These are phyloP conservation scores for Galerucella pusilla DNA, from an alignment of 2,888 invertebrate species.

Conservation along the genomic window DNA sequence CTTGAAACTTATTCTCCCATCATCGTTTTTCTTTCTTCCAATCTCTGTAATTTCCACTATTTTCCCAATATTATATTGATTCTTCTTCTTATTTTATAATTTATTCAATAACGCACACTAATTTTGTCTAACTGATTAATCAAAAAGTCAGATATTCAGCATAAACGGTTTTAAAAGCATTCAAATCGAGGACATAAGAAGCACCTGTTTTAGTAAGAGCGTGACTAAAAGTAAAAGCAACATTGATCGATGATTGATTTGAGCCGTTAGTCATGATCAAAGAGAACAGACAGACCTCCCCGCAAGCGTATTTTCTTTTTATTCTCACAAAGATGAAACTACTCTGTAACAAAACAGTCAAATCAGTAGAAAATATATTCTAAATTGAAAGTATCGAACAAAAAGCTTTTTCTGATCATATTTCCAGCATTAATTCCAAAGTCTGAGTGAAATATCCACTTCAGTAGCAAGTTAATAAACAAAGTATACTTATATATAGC, in stretches of 20 bases:
- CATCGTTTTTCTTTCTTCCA: no score
- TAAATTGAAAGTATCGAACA: no score
- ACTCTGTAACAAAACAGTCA: background rate
- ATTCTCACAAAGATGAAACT: background rate
- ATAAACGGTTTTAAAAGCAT: background rate
- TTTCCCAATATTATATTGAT: background rate
- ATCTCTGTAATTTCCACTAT: background rate
- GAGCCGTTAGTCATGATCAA: slow-evolving; percentile 54
- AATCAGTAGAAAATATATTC: background rate
- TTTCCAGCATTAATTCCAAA: no score
- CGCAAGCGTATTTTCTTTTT: slow-evolving; percentile 6
- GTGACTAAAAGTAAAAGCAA: slow-evolving; percentile 62
- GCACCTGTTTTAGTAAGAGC: slow-evolving; percentile 58
- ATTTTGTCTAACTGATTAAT: background rate
- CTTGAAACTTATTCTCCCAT: no score
- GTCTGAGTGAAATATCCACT: background rate
- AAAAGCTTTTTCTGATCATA: no score
- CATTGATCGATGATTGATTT: slow-evolving; percentile 58
- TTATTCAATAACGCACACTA: no score
- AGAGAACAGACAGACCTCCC: slow-evolving; percentile 38
- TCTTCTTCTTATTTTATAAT: no score
- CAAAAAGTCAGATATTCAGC: background rate
- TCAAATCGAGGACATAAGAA: slow-evolving; percentile 37
- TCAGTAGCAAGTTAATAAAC: background rate
- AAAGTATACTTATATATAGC: background rate